Conservation (phyloP, 2,888 invertebrate species). For the Oxyteleia sp. region DNA sequence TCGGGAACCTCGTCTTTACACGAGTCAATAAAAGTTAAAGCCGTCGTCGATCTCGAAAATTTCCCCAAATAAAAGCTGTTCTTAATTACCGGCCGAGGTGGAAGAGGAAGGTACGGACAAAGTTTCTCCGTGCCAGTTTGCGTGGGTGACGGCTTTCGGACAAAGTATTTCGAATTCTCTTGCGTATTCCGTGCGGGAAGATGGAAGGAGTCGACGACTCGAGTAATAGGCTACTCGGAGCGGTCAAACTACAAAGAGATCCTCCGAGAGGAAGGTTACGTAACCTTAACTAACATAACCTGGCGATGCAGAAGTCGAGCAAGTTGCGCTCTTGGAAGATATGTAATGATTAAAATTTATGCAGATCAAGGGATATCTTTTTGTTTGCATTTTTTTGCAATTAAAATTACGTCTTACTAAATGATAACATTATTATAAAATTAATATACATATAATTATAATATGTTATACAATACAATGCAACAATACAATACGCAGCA, state of each 20-base stretch:
- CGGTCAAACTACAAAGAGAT: conserved; percentile 60
- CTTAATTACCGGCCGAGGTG: conserved; percentile 51
- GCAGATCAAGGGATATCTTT: too few species aligned
- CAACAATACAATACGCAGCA: too few species aligned
- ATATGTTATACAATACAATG: too few species aligned
- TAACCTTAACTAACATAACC: too few species aligned
- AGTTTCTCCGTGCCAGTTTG: conserved; percentile 48
- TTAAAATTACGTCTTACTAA: too few species aligned
- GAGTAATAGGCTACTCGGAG: conserved; percentile 57
- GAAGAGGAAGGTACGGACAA: conserved; percentile 18
- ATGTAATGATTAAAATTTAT: too few species aligned
- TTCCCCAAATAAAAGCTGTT: conserved; percentile 57
- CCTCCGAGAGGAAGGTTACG: too few species aligned
- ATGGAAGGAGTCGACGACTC: conserved; percentile 52
- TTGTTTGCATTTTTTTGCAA: too few species aligned
- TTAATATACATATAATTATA: too few species aligned
- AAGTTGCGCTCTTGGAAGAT: too few species aligned
- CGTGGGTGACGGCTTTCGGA: conserved; percentile 63
- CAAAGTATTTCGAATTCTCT: conserved; percentile 48
- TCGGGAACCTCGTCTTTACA: conserved; percentile 1
- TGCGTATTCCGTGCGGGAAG: conserved; percentile 56
- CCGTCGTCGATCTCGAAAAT: conserved; percentile 45
- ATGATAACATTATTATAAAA: too few species aligned
- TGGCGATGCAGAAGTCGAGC: too few species aligned
- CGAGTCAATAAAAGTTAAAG: conserved; percentile 1